Evolutionary conservation across 2,113 vertebrate species (phyloP).

Genomic region (Eupsittula cactorum): DNA sequence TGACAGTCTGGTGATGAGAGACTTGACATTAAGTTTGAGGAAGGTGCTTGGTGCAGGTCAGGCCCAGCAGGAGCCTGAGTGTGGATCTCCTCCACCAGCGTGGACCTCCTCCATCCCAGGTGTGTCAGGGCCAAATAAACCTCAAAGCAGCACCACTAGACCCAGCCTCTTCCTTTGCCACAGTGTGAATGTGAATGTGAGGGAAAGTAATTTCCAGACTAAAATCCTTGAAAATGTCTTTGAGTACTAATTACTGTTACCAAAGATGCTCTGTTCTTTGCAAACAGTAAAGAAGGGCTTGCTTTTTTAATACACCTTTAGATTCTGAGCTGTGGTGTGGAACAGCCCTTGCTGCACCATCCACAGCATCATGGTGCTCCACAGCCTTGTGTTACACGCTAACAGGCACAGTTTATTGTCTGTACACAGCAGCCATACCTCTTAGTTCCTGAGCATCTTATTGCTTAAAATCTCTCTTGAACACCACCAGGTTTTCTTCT

Average conservation of each 20-base stretch:
- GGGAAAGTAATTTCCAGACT: neutral
- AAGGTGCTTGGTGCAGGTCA: neutral
- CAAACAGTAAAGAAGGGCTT: neutral
- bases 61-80: neutral
- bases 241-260: neutral
- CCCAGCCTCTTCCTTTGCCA: neutral
- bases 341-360: neutral
- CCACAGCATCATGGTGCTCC: neutral
- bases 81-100: rapidly evolving
- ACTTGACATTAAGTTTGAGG: neutral
- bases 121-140: rapidly evolving
- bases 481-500: neutral
- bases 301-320: neutral
- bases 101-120: neutral
- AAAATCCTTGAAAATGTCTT: neutral
- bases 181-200: neutral
- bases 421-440: neutral
- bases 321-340: neutral
- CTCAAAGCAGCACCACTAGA: rapidly evolving
- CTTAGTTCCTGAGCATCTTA: neutral
- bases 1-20: neutral
- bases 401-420: neutral
- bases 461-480: neutral
- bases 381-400: neutral
- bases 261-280: neutral